Percentiles rank a stretch among this genome's conserved stretches.
phyloP scores from a whole-genome alignment of 1,140 invertebrate genomes.

The Drosophila subpulchrella region DNA sequence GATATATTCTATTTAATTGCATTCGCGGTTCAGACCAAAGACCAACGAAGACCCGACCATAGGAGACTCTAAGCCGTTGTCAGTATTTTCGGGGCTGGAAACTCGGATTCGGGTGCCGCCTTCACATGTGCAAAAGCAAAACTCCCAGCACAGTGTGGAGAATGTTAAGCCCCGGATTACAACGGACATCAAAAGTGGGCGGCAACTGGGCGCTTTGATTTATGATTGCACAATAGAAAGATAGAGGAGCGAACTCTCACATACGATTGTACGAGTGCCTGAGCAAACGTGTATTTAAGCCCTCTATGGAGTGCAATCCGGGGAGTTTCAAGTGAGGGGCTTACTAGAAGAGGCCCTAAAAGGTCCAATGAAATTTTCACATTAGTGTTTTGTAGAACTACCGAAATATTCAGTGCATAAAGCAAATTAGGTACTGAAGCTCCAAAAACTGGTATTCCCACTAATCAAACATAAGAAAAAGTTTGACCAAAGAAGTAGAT shows the following conservation, averaged over 20 bases:
- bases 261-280: neutral
- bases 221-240: slow-evolving; percentile 57
- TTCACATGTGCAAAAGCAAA: slow-evolving; percentile 26
- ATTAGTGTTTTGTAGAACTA: neutral
- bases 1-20: slow-evolving; percentile 81
- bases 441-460: too few relatives aligned
- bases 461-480: too few relatives aligned
- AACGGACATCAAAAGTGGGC: slow-evolving; percentile 60
- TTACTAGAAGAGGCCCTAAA: neutral
- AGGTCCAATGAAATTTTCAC: neutral
- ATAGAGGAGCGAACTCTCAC: neutral
- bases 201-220: slow-evolving; percentile 55
- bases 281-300: slow-evolving; percentile 21
- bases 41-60: slow-evolving; percentile 11
- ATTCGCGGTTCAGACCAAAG: slow-evolving; percentile 59
- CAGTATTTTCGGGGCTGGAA: slow-evolving; percentile 16
- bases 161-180: slow-evolving; percentile 71
- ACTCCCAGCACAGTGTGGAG: slow-evolving; percentile 27
- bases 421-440: too few relatives aligned
- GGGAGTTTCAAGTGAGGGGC: neutral
- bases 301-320: slow-evolving; percentile 8
- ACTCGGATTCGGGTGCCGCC: slow-evolving; percentile 1
- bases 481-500: too few relatives aligned
- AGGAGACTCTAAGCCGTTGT: slow-evolving; percentile 53
- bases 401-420: neutral